A percentile compares a stretch with the other conserved stretches of the same genome.
These are phyloP conservation scores for Agrotis clavis DNA, from an alignment of 2,888 invertebrate genomes.

Conservation along the genomic window DNA sequence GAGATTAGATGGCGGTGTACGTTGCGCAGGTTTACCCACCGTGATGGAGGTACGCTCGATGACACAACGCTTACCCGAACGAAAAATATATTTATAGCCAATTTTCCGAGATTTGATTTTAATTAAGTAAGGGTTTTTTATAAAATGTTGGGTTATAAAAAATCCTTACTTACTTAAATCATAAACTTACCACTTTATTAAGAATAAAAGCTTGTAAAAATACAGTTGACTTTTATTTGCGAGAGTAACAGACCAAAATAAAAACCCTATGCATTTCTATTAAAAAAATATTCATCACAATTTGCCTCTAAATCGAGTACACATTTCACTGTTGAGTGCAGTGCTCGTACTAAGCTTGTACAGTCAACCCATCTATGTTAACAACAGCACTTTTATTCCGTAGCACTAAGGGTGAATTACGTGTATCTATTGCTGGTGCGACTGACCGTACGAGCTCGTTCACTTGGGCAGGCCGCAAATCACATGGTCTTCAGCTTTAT, in stretches of 20 bases:
- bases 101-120: constrained; percentile 59
- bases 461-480: constrained; percentile 56
- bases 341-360: constrained; percentile 39
- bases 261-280: background rate
- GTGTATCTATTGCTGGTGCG: background rate
- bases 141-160: too few species aligned
- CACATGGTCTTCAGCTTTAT: constrained; percentile 64
- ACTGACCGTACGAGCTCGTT: constrained; percentile 24
- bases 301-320: constrained; percentile 39
- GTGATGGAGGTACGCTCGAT: constrained; percentile 64
- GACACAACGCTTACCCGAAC: constrained; percentile 54
- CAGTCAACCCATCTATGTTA: background rate
- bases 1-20: constrained; percentile 68
- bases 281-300: constrained; percentile 14
- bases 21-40: constrained; percentile 54
- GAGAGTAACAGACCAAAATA: background rate
- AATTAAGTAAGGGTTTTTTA: constrained; percentile 52
- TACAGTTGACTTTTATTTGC: background rate
- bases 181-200: background rate
- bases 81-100: constrained; percentile 53
- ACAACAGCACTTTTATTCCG: constrained; percentile 1
- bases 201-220: background rate
- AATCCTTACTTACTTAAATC: too few species aligned
- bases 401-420: constrained; percentile 1
- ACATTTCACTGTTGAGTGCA: constrained; percentile 44